A percentile compares a stretch with the other conserved stretches of the same genome.
Conservation (phyloP, 2,888 invertebrate species). For the Pristionchus mayeri region DNA sequence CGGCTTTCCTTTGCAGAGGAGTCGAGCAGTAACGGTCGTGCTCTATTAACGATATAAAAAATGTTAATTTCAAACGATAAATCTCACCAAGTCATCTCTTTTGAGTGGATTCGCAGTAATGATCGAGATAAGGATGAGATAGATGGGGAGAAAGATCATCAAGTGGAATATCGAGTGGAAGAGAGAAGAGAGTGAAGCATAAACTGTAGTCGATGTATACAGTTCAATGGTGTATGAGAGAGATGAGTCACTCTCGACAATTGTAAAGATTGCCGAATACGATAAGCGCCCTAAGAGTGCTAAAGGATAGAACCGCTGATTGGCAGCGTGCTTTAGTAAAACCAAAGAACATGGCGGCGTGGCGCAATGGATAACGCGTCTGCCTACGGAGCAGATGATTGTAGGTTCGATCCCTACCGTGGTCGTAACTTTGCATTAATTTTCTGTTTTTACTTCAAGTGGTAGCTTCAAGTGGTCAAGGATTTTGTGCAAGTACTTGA, state of each 20-base stretch:
- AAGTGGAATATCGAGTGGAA: not conserved
- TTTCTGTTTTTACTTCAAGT: no score
- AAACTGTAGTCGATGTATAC: not conserved
- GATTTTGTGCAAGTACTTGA: no score
- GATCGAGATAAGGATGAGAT: not conserved
- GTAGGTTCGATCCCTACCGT: slow-evolving; percentile 76
- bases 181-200: not conserved
- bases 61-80: no score
- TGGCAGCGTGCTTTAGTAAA: not conserved
- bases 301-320: not conserved
- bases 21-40: not conserved
- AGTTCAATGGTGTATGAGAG: not conserved
- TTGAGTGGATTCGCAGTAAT: not conserved
- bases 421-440: slow-evolving; percentile 49
- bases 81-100: not conserved
- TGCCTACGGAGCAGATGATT: slow-evolving; percentile 77
- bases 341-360: slow-evolving; percentile 49
- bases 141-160: not conserved
- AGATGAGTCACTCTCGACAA: slow-evolving; percentile 24
- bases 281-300: not conserved
- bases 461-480: no score
- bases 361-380: slow-evolving; percentile 72
- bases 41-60: slow-evolving; percentile 26
- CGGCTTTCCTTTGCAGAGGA: not conserved
- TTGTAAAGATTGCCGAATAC: not conserved